Conservation (phyloP, 2,797 vertebrate species). For the Melanotaenia trifasciata region DNA sequence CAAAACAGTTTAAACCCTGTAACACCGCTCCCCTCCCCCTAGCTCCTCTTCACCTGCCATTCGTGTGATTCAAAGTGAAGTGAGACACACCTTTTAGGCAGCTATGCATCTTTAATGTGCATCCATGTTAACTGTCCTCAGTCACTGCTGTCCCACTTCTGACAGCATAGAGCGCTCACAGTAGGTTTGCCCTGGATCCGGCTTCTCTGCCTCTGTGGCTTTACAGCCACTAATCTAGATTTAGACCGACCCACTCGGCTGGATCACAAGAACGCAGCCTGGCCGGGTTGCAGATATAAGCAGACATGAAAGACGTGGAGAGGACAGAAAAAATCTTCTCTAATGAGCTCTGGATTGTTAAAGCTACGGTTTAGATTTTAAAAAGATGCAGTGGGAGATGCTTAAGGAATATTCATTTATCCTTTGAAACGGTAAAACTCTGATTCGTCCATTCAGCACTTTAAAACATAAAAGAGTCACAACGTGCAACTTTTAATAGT, state of each 20-base stretch:
- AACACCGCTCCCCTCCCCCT: too few relatives aligned
- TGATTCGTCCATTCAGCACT: neutral
- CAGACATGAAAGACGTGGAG: neutral
- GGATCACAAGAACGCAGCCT: conserved; percentile 28
- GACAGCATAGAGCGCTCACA: neutral
- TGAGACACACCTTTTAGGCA: conserved; percentile 14
- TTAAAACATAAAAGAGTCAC: neutral
- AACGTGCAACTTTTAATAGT: neutral
- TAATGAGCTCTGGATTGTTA: neutral
- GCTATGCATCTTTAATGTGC: conserved; percentile 53
- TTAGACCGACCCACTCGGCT: conserved; percentile 57
- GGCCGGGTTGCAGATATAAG: conserved; percentile 28
- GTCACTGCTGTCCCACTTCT: conserved; percentile 56
- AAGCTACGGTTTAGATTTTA: neutral
- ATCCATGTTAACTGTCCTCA: conserved; percentile 37
- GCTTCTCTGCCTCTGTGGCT: conserved; percentile 33
- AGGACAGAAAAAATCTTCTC: conserved; percentile 1
- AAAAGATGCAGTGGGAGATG: neutral
- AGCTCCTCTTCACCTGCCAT: conserved; percentile 16
- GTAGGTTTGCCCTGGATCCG: conserved; percentile 38
- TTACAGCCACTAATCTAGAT: conserved; percentile 58
- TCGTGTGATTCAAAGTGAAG: conserved; percentile 12
- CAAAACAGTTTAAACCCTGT: neutral
- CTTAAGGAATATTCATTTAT: neutral
- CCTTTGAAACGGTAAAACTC: neutral